These are phyloP conservation scores for Oreochromis spilurus DNA, from an alignment of 2,113 vertebrate genomes.

Conservation along the genomic window DNA sequence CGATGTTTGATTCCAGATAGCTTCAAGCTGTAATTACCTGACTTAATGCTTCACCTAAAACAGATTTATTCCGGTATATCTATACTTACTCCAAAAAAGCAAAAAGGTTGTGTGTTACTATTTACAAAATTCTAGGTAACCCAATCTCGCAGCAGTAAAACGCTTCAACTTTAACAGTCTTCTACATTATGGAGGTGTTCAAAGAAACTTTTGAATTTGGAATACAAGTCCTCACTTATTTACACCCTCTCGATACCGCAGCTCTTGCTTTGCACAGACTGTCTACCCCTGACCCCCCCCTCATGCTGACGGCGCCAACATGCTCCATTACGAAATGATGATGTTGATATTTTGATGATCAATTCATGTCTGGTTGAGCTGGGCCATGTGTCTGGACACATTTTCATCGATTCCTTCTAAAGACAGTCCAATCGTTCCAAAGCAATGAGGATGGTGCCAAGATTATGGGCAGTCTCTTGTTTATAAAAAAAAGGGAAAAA, in stretches of 20 bases:
- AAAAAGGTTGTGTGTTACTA: not conserved
- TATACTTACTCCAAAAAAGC: not conserved
- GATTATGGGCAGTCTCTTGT: slow-evolving; percentile 22
- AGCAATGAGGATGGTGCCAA: slow-evolving; percentile 40
- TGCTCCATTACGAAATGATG: slow-evolving; percentile 64
- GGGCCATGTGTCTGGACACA: slow-evolving; percentile 66
- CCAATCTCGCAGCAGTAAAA: not conserved
- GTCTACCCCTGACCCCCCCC: slow-evolving; percentile 1
- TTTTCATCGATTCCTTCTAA: slow-evolving; percentile 71
- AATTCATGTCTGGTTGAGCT: slow-evolving; percentile 71
- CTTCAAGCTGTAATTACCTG: not conserved
- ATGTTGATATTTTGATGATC: slow-evolving; percentile 76
- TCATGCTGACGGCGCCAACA: slow-evolving; percentile 8
- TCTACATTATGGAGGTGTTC: slow-evolving; percentile 3
- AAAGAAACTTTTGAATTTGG: slow-evolving; percentile 26
- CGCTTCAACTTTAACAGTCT: not conserved
- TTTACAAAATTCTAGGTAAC: not conserved
- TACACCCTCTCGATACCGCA: slow-evolving; percentile 14
- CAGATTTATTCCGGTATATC: not conserved
- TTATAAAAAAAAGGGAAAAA: not conserved
- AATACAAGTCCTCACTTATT: slow-evolving; percentile 42
- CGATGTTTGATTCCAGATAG: not conserved
- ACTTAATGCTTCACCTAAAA: not conserved
- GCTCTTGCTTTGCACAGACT: slow-evolving; percentile 19
- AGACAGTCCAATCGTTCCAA: slow-evolving; percentile 61